Evolutionary conservation across 2,888 invertebrate species (phyloP).

Genomic region (Spicauda simplicius): DNA sequence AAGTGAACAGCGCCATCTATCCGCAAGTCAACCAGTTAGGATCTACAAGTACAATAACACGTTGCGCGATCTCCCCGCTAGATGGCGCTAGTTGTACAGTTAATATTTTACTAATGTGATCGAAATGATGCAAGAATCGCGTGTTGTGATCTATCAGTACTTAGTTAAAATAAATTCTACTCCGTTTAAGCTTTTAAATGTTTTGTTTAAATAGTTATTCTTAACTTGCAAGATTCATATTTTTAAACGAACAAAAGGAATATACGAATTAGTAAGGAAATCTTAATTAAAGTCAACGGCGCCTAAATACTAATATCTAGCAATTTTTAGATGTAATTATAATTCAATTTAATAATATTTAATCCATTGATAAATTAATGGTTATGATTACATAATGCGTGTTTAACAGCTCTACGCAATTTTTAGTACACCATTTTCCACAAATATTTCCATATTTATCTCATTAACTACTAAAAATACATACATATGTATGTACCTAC

Average conservation of each 20-base stretch:
- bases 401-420: background rate
- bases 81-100: conserved; percentile 38
- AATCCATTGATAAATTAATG: conserved; percentile 9
- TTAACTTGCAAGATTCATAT: background rate
- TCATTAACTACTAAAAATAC: too few relatives aligned
- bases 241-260: too few relatives aligned
- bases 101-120: conserved; percentile 33
- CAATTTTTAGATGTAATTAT: conserved; percentile 22
- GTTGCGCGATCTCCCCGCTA: conserved; percentile 25
- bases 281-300: background rate
- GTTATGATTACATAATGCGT: conserved; percentile 21
- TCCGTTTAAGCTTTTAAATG: conserved; percentile 20
- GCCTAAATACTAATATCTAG: conserved; percentile 26
- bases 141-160: conserved; percentile 25
- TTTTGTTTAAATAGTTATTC: background rate
- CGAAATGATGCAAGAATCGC: conserved; percentile 13
- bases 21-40: conserved; percentile 41
- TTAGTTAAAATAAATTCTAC: conserved; percentile 28
- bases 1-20: conserved; percentile 59
- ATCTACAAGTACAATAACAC: conserved; percentile 64
- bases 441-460: too few relatives aligned
- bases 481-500: too few relatives aligned
- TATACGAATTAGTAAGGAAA: too few relatives aligned
- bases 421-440: too few relatives aligned
- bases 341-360: conserved; percentile 25